Percentiles rank a stretch among this genome's conserved stretches.
Conservation (phyloP, 2,888 invertebrate genomes). For the Chironomus riparius region DNA sequence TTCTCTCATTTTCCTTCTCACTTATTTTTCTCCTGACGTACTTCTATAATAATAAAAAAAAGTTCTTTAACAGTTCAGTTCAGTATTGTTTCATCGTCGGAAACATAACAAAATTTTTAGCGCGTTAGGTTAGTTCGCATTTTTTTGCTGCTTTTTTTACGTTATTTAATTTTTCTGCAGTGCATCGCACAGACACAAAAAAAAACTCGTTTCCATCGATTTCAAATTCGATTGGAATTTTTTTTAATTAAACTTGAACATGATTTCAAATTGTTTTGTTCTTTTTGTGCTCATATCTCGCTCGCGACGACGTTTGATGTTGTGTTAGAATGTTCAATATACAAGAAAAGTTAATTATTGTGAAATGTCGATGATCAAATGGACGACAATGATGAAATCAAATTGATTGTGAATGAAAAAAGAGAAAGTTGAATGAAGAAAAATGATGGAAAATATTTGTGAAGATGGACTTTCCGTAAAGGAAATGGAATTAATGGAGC, state of each 20-base stretch:
- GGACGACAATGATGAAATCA: too few species aligned
- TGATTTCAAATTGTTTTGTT: constrained; percentile 6
- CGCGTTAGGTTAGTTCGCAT: constrained; percentile 18
- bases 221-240: constrained; percentile 3
- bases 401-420: neutral
- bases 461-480: constrained; percentile 13
- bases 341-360: neutral
- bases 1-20: neutral
- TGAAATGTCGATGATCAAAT: too few species aligned
- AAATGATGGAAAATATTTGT: constrained; percentile 15
- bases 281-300: too few species aligned
- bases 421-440: neutral
- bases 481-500: constrained; percentile 24
- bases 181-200: neutral
- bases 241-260: constrained; percentile 21
- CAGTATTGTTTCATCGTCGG: constrained; percentile 16
- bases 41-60: neutral
- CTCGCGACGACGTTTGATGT: too few species aligned
- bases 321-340: too few species aligned
- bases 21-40: too few species aligned
- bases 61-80: neutral
- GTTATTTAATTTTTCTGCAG: neutral
- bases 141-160: neutral
- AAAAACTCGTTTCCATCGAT: neutral
- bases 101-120: constrained; percentile 19